Percentiles rank a stretch among this genome's conserved stretches.
These are phyloP conservation scores for Lethenteron camtschaticum DNA, from an alignment of 2,113 vertebrate genomes.

Conservation along the genomic window DNA sequence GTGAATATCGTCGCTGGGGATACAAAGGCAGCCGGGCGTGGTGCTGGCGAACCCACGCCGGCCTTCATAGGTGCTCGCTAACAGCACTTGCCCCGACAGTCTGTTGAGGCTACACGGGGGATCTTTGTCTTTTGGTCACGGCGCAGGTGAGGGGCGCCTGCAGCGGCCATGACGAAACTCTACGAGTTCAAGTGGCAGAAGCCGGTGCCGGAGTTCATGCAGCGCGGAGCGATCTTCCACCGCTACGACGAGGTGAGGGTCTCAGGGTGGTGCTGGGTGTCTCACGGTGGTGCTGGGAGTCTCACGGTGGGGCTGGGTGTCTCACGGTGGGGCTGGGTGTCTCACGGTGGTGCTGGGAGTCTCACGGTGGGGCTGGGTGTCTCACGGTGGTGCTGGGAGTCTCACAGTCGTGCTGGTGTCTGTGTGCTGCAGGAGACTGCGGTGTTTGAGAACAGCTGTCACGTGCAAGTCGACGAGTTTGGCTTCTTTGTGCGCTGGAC, in stretches of 20 bases:
- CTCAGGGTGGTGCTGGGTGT: no score
- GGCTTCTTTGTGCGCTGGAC: constrained; percentile 94
- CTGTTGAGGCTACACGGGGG: no score
- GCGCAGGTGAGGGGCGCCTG: no score
- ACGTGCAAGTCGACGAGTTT: constrained; percentile 77
- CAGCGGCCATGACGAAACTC: constrained; percentile 60
- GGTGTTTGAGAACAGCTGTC: constrained; percentile 72
- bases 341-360: background rate
- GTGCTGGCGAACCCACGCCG: no score
- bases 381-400: background rate
- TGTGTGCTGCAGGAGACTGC: constrained; percentile 52
- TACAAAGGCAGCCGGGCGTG: no score
- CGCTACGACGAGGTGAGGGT: constrained; percentile 52
- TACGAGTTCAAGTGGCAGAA: constrained; percentile 99
- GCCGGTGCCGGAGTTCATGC: constrained; percentile 63
- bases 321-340: no score
- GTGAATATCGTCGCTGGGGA: no score
- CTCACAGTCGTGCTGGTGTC: constrained; percentile 7
- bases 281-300: no score
- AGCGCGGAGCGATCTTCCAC: constrained; percentile 75
- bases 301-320: no score
- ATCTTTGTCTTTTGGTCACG: no score
- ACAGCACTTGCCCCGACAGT: no score
- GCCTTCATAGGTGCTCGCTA: no score
- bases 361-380: background rate